Evolutionary conservation across 1,140 invertebrate genomes (phyloP).

Genomic region (Hermetia illucens): DNA sequence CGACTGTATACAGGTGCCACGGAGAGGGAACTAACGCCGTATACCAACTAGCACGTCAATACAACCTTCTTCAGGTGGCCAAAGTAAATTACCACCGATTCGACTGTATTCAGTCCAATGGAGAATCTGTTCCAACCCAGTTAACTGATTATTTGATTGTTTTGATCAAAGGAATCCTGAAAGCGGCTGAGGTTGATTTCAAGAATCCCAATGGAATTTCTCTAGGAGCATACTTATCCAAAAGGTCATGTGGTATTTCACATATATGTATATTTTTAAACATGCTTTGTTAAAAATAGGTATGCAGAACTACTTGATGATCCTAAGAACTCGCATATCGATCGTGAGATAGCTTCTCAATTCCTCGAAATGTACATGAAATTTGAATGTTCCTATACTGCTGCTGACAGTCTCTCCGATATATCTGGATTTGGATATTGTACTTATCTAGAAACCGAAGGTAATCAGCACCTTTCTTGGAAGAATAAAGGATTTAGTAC

Average conservation of each 20-base stretch:
- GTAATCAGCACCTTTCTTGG: conserved; percentile 43
- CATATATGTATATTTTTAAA: no score
- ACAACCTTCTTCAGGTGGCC: conserved; percentile 33
- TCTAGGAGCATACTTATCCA: conserved; percentile 33
- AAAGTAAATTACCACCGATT: conserved; percentile 16
- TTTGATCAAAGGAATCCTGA: no score
- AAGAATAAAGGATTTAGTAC: conserved; percentile 41
- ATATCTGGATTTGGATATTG: conserved; percentile 37
- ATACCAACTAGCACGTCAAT: conserved; percentile 43
- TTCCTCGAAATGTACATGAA: conserved; percentile 39
- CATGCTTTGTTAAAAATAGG: no score
- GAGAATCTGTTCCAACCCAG: conserved; percentile 19
- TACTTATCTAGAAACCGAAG: conserved; percentile 43
- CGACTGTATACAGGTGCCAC: conserved; percentile 53
- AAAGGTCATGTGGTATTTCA: no score
- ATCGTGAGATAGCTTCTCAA: conserved; percentile 25
- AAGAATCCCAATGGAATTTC: conserved; percentile 25
- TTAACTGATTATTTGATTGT: no score
- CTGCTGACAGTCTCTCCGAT: conserved; percentile 42
- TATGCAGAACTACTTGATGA: no score
- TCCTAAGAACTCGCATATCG: conserved; percentile 22
- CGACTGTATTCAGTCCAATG: conserved; percentile 26
- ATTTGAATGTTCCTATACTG: conserved; percentile 39
- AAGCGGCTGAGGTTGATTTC: no score
- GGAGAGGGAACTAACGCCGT: conserved; percentile 58